Evolutionary conservation across 2,888 invertebrate species (phyloP), one percentile per base, ranked within the genome.

Genomic region (Onchidella celtica): DNA sequence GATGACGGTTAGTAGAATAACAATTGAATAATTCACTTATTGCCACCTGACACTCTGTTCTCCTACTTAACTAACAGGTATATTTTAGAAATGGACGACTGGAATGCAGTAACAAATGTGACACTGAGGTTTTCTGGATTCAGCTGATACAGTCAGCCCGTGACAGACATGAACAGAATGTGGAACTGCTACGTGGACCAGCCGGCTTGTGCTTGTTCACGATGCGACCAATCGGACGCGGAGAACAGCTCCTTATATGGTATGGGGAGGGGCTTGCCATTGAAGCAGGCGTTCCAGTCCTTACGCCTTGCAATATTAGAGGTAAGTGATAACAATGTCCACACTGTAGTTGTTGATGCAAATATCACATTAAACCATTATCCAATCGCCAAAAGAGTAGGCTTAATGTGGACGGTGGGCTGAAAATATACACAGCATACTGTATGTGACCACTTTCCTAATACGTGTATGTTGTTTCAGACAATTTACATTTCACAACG

Each of bases 251-350:
- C 3, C 94, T 95, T 40, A 94, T 97, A 87, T 98, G 98, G 98
- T 97, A 97, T 92, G 96, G 96, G 9, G 96, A 96, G 87, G 95
- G 95, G 84, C 94, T 97, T 83, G 94, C 96, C 21, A 95, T 96
- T 0, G 94, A 95, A 75, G 94, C 96, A 89, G 95, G 95, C 81
- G 96, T 98, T 92, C 97, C 97, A 0, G 96, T 97, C 92, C 93
- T 97, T 17, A 95, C 96, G 24, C 96, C 96, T 0, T 94, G 94
- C 3, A 96, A 98, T 91, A 97, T 98, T 85, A 95, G 95, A 95
- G 97, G 97, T 97, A 93, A 81, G 87, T 66, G 38, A n/a, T 9
- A n/a, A n/a, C n/a, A n/a, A n/a, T n/a, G n/a, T n/a, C n/a, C n/a
- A n/a, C n/a, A n/a, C n/a, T n/a, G n/a, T n/a, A n/a, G n/a, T n/a